Evolutionary conservation across 2,888 invertebrate genomes (phyloP), one percentile per base, ranked within the genome.

Genomic region (Sarcophaga caerulescens): DNA sequence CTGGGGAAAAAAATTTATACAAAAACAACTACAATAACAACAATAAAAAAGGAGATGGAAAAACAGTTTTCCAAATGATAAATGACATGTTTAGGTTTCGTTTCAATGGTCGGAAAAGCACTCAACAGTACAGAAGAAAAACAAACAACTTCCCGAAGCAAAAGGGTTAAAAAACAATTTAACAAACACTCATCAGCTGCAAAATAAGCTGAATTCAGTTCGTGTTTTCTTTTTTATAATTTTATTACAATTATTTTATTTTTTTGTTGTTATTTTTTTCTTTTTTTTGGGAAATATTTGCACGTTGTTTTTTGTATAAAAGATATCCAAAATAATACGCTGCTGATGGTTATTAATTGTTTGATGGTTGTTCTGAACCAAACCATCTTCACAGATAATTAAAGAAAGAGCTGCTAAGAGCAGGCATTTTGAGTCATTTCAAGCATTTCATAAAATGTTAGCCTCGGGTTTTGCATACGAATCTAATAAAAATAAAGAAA

Each of bases 341-440:
- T 52, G 17, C 17, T 81, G 83, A 85, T 81, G 80, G 47, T 69
- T 85, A 85, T 83, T 83, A 85, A 85, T 85, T 77, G 77, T 77
- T 35, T 35, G 8, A 10, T 35, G 35, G 59, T 60, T 11, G 60
- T 52, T 14, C 52, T 17, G 3, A 2, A 52, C 17, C 8, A 8
- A 35, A 8, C 35, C 8, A 35, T 1, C 35, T 35, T 10, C 8
- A 0, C 2, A 35, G 17, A 52, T 52, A 52, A 52, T 14, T 14
- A 52, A 52, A 14, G 17, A 52, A 52, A 14, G 17, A 52, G 3
- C 52, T 52, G 52, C 52, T 52, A 52, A 52, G 17, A 14, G 17
- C 52, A 52, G 52, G 17, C 10, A 52, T 47, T 47, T 47, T 14
- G 0, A 14, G 35, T 35, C 6, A 35, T 35, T 35, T 35, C 6